Conservation (phyloP, 2,113 vertebrate genomes). For the Labrus mixtus region DNA sequence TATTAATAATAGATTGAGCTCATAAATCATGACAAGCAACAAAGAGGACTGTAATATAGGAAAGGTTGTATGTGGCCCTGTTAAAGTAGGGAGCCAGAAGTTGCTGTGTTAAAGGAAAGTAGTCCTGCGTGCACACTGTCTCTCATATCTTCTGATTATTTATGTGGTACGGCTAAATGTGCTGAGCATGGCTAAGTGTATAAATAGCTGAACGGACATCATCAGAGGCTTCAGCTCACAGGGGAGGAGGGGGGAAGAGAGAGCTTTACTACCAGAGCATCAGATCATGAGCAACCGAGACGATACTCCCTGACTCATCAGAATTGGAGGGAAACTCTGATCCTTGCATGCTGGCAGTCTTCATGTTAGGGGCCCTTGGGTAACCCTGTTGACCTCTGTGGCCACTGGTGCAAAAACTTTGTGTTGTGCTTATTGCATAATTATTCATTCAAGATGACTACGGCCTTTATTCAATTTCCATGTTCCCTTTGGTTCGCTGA, state of each 20-base stretch:
- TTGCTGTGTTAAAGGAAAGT: conserved; percentile 59
- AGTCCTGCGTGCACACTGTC: conserved; percentile 23
- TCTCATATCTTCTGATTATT: conserved; percentile 74
- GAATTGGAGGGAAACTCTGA: conserved; percentile 52
- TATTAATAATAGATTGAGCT: conserved; percentile 13
- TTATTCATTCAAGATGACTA: conserved; percentile 53
- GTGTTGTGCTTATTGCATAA: conserved; percentile 36
- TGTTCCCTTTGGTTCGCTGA: conserved; percentile 51
- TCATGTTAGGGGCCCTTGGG: conserved; percentile 6
- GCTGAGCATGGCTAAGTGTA: conserved; percentile 73
- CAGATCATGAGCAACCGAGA: conserved; percentile 60
- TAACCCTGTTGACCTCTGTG: conserved; percentile 52
- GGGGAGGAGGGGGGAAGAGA: conserved; percentile 36
- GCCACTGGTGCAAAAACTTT: conserved; percentile 23
- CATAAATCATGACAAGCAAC: conserved; percentile 3
- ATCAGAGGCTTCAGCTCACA: conserved; percentile 62
- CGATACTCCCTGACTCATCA: conserved; percentile 68
- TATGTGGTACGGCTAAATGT: conserved; percentile 72
- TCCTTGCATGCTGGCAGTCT: conserved; percentile 22
- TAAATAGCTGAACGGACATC: conserved; percentile 76
- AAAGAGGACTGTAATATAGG: conserved; percentile 1
- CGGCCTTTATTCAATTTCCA: conserved; percentile 38
- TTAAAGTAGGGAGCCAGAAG: conserved; percentile 36
- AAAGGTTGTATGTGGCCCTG: neutral
- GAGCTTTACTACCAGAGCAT: conserved; percentile 58